Base-by-base conservation (phyloP, 2,797 vertebrate genomes). In the Apodemus agrarius region DNA sequence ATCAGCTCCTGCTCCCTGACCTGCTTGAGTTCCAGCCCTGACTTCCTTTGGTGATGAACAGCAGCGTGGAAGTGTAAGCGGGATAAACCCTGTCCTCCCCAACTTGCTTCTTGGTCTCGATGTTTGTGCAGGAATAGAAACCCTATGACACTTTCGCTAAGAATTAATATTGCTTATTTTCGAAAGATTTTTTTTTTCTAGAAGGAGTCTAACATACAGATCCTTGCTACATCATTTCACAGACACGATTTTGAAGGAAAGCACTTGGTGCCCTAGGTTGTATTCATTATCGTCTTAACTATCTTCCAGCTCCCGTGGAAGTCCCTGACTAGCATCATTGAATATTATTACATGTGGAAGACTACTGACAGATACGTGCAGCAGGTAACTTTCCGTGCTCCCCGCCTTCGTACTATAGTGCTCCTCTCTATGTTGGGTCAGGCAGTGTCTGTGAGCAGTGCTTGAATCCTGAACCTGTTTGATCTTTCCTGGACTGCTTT, bases 331-430 rank as follows among this genome's bases (percentile, higher is more conserved):
- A 99, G 99, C 98, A 99, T 99, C 98, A 99, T 99, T 97, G 99
- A 99, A 94, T 99, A 99, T 98, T 99, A 99, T 96, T 99, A 99
- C 97, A 99, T 99, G 99, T 99, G 99, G 99, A 99, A 99, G 98
- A 99, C 99, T 96, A 99, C 99, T 96, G 99, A 99, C 98, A 99
- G 99, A 99, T 99, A 99, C 0, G 99, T 99, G 61, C 99, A 99
- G 89, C 99, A 99, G 99, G 99, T 99, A 98, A 98, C 94, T 88
- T 89, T 57, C 84, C 14, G 16, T 24, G 43, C 37, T 29, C 37
- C 81, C n/a, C 93, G 31, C 11, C 1, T 3, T 46, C 54, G 3
- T 8, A 3, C 65, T 72, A 24, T 72, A 65, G 24, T 43, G 24
- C 59, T 37, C 63, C 69, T 89, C 83, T 31, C 54, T 81, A n/a